Percentiles rank a stretch among this genome's conserved stretches.
Conservation (phyloP, 2,113 vertebrate species). For the Ivindomyrus marchei region DNA sequence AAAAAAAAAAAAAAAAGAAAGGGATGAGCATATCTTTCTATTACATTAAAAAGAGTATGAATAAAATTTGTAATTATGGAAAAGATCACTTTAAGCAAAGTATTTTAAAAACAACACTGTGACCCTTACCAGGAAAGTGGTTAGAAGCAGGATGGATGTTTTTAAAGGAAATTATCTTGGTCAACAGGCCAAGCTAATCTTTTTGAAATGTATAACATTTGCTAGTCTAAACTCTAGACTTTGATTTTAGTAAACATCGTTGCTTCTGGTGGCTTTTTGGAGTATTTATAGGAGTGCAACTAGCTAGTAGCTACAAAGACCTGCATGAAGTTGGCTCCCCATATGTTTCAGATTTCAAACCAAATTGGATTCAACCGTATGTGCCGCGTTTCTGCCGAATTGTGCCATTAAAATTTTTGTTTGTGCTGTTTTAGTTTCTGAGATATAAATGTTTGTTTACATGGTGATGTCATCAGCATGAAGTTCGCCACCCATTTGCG, state of each 20-base stretch:
- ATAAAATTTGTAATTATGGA: background rate
- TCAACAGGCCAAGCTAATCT: background rate
- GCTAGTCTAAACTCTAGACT: background rate
- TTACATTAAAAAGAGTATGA: background rate
- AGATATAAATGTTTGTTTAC: too few relatives aligned
- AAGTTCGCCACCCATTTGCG: too few relatives aligned
- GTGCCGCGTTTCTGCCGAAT: too few relatives aligned
- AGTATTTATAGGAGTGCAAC: background rate
- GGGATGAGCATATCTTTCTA: background rate
- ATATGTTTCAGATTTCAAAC: too few relatives aligned
- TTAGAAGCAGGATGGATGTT: background rate
- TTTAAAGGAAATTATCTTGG: background rate
- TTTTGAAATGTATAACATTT: background rate
- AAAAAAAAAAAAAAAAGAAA: background rate
- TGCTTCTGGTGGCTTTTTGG: background rate
- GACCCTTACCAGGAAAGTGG: background rate
- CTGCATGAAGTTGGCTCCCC: too few relatives aligned
- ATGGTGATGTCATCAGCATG: too few relatives aligned
- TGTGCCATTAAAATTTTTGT: too few relatives aligned
- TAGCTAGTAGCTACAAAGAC: background rate
- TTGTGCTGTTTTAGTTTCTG: too few relatives aligned
- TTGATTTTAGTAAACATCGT: background rate
- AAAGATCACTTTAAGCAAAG: slow-evolving; percentile 1
- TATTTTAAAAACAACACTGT: background rate
- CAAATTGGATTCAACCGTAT: too few relatives aligned